Evolutionary conservation across 2,113 vertebrate species (phyloP).

Genomic region (Catharus fuscescens): DNA sequence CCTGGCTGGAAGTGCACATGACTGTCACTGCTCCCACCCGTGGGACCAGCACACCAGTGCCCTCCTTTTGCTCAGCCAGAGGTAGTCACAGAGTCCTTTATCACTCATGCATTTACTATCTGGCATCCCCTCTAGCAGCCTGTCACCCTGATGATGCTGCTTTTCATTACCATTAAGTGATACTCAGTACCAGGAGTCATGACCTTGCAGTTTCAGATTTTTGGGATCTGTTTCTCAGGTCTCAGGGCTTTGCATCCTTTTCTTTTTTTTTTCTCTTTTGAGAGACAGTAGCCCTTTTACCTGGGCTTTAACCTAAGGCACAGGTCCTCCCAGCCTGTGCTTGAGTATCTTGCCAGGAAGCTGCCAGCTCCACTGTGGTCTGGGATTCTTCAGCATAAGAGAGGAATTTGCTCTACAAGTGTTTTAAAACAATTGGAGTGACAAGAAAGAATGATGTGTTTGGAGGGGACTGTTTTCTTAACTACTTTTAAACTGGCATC

Average conservation of each 20-base stretch:
- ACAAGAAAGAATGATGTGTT: background rate
- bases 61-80: background rate
- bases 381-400: background rate
- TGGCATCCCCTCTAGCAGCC: background rate
- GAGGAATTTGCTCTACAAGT: accelerated
- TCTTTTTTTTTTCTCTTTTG: background rate
- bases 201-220: background rate
- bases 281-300: background rate
- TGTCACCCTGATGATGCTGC: background rate
- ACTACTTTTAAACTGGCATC: background rate
- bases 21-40: background rate
- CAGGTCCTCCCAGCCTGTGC: background rate
- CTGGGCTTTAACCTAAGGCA: background rate
- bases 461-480: background rate
- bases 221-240: background rate
- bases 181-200: background rate
- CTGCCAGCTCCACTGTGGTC: background rate
- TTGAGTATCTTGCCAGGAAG: background rate
- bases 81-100: background rate
- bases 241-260: background rate
- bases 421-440: background rate
- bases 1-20: background rate
- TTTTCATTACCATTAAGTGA: background rate
- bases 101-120: background rate
- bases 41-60: background rate